Percentiles rank a stretch among this genome's conserved stretches.
phyloP scores from a whole-genome alignment of 2,797 vertebrate species.

The Peromyscus attwateri region DNA sequence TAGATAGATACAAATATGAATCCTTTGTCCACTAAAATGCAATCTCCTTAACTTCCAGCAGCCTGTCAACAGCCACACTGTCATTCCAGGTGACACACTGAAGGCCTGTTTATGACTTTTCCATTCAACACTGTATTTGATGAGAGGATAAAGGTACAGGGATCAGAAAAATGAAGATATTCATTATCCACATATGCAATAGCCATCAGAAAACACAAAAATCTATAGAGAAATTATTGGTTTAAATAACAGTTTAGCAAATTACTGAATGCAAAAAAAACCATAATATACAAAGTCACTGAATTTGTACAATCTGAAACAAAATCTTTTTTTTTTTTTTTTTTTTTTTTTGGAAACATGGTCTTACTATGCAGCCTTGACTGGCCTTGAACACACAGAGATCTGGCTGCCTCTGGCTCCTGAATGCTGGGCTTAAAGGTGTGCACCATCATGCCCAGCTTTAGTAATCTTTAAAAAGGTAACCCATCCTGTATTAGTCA shows the following conservation, averaged over 20 bases:
- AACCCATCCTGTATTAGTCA: background rate
- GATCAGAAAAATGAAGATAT: slow-evolving; percentile 1
- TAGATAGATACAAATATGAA: slow-evolving; percentile 13
- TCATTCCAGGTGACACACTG: background rate
- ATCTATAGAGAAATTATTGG: slow-evolving; percentile 62
- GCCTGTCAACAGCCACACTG: background rate
- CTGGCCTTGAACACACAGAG: background rate
- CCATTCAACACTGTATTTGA: background rate
- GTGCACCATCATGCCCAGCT: background rate
- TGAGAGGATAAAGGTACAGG: slow-evolving; percentile 28
- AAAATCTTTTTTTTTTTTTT: slow-evolving; percentile 5
- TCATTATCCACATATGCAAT: background rate
- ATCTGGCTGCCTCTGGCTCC: background rate
- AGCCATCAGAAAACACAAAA: slow-evolving; percentile 28
- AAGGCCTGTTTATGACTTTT: background rate
- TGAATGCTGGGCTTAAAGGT: background rate
- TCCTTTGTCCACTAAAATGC: background rate
- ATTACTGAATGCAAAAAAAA: background rate
- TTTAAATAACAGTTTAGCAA: slow-evolving; percentile 57
- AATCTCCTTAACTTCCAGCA: background rate
- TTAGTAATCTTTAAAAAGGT: slow-evolving; percentile 20
- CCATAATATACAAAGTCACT: slow-evolving; percentile 2
- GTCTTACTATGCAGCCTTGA: background rate
- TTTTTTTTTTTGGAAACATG: background rate
- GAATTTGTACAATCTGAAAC: slow-evolving; percentile 31